These are phyloP conservation scores for Nicator chloris DNA, from an alignment of 2,113 vertebrate genomes.

Conservation along the genomic window DNA sequence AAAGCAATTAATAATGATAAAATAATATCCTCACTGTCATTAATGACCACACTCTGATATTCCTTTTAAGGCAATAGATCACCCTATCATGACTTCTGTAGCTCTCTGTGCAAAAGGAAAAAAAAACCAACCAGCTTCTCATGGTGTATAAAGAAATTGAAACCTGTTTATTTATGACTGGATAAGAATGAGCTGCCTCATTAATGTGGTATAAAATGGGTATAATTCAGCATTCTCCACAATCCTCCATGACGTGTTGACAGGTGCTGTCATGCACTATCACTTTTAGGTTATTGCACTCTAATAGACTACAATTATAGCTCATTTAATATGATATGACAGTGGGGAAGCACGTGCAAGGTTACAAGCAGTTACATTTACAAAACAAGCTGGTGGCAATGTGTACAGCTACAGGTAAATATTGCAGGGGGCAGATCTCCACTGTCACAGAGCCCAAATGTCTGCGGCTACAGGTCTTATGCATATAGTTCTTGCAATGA, in stretches of 20 bases:
- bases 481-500: not conserved
- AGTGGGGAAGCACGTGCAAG: slow-evolving; percentile 36
- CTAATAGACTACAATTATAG: slow-evolving; percentile 68
- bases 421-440: not conserved
- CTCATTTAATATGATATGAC: slow-evolving; percentile 68
- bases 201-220: slow-evolving; percentile 60
- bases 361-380: slow-evolving; percentile 24
- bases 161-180: slow-evolving; percentile 63
- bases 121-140: not conserved
- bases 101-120: not conserved
- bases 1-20: not conserved
- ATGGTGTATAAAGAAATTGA: slow-evolving; percentile 19
- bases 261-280: slow-evolving; percentile 70
- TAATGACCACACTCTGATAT: not conserved
- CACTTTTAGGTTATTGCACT: slow-evolving; percentile 59
- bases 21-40: not conserved
- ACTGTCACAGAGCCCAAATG: not conserved
- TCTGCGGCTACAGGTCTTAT: not conserved
- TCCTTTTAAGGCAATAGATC: not conserved
- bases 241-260: slow-evolving; percentile 52
- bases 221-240: slow-evolving; percentile 65
- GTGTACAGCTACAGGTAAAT: not conserved
- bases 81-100: not conserved
- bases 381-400: not conserved
- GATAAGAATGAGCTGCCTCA: slow-evolving; percentile 50